Conservation (phyloP, 2,888 invertebrate species). For the Synergus gifuensis region DNA sequence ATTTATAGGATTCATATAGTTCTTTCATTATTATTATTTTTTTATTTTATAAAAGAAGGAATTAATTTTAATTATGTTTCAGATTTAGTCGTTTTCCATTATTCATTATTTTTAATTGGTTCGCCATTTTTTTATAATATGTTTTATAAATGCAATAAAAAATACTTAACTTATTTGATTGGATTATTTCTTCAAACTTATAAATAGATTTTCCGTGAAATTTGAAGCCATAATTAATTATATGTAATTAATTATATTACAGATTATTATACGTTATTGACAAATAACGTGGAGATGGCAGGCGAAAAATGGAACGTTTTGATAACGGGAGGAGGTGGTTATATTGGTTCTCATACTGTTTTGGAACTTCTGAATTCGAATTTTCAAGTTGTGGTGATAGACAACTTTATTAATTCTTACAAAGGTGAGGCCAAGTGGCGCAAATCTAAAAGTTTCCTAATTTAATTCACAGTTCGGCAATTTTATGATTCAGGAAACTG, state of each 20-base stretch:
- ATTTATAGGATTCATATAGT: background rate
- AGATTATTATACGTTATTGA: conserved; percentile 18
- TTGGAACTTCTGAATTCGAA: conserved; percentile 86
- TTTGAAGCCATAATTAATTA: no score
- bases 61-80: background rate
- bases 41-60: background rate
- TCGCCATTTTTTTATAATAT: conserved; percentile 3
- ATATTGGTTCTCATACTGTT: conserved; percentile 95
- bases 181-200: background rate
- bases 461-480: background rate
- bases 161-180: no score
- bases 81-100: background rate
- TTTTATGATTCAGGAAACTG: conserved; percentile 24
- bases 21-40: background rate
- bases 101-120: background rate
- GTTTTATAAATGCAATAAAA: background rate
- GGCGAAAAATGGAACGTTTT: conserved; percentile 80
- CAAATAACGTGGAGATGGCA: conserved; percentile 60
- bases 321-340: conserved; percentile 97
- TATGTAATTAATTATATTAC: background rate
- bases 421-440: conserved; percentile 78
- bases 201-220: background rate
- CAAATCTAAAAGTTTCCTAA: background rate
- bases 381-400: conserved; percentile 90
- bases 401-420: conserved; percentile 92